phyloP scores from a whole-genome alignment of 2,113 vertebrate species.

The Catagonus wagneri region DNA sequence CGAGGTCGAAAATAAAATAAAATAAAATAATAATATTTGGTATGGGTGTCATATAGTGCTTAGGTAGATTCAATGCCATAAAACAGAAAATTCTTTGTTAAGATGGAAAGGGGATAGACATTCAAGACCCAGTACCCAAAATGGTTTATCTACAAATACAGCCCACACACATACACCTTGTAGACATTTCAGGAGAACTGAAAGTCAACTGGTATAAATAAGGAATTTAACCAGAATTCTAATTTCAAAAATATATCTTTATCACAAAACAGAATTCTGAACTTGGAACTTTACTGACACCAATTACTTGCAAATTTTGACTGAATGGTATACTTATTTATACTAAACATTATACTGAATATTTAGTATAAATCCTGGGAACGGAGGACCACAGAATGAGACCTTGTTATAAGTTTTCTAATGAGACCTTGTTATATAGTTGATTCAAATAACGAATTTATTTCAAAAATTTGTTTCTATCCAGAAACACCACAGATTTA shows the following conservation, averaged over 20 bases:
- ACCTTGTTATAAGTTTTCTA: slow-evolving; percentile 32
- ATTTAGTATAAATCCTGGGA: background rate
- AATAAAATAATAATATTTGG: background rate
- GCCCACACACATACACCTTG: background rate
- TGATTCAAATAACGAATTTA: background rate
- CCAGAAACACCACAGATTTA: background rate
- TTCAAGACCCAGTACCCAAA: background rate
- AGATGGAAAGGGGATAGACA: background rate
- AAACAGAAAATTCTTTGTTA: slow-evolving; percentile 12
- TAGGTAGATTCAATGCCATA: background rate
- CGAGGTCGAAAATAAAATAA: too few relatives aligned
- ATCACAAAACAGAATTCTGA: background rate
- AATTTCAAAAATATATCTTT: background rate
- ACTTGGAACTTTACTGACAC: background rate
- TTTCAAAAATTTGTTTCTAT: slow-evolving; percentile 13
- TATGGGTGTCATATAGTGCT: background rate
- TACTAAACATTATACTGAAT: too few relatives aligned
- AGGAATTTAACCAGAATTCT: background rate
- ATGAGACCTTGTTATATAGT: background rate
- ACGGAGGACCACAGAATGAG: background rate
- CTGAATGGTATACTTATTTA: background rate
- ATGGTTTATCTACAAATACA: background rate
- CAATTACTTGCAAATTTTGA: background rate
- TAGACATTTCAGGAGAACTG: background rate
- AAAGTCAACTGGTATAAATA: background rate